Conservation (phyloP, 2,797 vertebrate genomes). For the Mormyrops attenuatus region DNA sequence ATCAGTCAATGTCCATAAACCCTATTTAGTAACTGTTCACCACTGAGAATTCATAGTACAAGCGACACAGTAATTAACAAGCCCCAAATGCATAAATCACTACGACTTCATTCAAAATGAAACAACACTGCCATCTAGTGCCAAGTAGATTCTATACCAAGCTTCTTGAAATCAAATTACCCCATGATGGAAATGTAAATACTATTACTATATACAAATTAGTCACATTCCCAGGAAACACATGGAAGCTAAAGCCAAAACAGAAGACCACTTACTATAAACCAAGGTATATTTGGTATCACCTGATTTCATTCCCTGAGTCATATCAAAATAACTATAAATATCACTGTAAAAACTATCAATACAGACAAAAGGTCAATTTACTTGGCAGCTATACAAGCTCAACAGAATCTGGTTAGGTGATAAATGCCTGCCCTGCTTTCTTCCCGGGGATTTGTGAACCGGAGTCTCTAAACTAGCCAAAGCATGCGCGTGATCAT, state of each 20-base stretch:
- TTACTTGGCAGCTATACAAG: not conserved
- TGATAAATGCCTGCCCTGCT: not conserved
- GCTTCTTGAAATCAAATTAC: not conserved
- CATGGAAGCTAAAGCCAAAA: not conserved
- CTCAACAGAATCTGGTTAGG: not conserved
- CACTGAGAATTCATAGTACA: not conserved
- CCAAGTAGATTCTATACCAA: not conserved
- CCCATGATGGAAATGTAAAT: not conserved
- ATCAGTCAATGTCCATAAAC: not conserved
- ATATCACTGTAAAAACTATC: not conserved
- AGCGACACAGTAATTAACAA: not conserved
- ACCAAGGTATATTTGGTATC: not conserved
- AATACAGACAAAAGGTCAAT: not conserved
- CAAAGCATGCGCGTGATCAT: not conserved
- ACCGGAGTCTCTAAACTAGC: not conserved
- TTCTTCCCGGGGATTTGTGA: not conserved
- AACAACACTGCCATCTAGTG: slow-evolving; percentile 27
- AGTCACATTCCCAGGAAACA: not conserved
- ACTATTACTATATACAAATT: not conserved
- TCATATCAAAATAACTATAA: not conserved
- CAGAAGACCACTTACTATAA: not conserved
- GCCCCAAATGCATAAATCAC: not conserved
- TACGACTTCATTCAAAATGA: not conserved
- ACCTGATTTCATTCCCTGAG: not conserved
- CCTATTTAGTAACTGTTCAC: not conserved